Evolutionary conservation across 2,113 vertebrate species (phyloP).

Genomic region (Etheostoma cragini): DNA sequence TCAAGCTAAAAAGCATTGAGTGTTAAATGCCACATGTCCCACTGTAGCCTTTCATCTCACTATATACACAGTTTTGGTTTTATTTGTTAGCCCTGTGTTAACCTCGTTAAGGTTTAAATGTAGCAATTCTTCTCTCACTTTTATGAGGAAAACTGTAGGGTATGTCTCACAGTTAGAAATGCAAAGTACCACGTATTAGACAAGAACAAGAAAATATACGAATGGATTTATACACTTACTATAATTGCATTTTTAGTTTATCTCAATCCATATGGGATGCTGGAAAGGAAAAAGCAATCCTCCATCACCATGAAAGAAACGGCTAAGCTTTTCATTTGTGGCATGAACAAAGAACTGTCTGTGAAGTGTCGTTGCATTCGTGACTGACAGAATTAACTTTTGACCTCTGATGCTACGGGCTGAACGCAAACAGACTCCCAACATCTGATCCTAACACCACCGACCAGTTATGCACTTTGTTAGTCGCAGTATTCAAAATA

Average conservation of each 20-base stretch:
- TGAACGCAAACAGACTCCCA: background rate
- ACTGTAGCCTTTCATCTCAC: background rate
- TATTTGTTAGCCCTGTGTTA: background rate
- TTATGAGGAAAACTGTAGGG: background rate
- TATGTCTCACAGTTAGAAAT: background rate
- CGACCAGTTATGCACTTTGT: background rate
- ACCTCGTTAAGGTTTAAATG: background rate
- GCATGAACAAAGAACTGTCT: slow-evolving; percentile 8
- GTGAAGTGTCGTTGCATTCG: slow-evolving; percentile 2
- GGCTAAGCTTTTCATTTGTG: slow-evolving; percentile 13
- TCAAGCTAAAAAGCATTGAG: background rate
- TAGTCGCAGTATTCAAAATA: slow-evolving; percentile 16
- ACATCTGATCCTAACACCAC: slow-evolving; percentile 1
- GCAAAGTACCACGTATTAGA: background rate
- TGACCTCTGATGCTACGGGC: slow-evolving; percentile 5
- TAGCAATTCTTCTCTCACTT: background rate
- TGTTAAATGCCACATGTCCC: slow-evolving; percentile 9
- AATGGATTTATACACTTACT: background rate
- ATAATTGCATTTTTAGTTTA: background rate
- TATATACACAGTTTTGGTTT: background rate
- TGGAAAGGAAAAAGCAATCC: background rate
- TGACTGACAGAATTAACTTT: slow-evolving; percentile 16
- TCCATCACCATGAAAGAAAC: background rate
- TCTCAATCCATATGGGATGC: background rate
- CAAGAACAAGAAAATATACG: background rate